Percentiles rank a stretch among this genome's conserved stretches.
Conservation (phyloP, 2,888 invertebrate genomes). For the Platynereis dumerilii region DNA sequence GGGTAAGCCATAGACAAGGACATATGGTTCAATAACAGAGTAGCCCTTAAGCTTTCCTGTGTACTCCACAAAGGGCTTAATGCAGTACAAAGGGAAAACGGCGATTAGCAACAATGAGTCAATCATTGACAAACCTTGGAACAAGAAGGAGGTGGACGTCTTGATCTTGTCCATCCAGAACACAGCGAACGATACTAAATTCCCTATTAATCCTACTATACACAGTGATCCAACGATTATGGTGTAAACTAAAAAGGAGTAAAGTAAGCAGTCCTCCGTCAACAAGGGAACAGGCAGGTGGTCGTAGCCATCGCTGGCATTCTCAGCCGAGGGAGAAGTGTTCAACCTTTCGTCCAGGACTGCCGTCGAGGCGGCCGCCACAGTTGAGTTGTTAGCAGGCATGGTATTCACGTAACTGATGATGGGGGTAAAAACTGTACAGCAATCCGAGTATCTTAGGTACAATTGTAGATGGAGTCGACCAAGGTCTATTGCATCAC, state of each 20-base stretch:
- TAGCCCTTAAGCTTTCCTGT: conserved; percentile 21
- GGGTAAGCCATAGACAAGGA: conserved; percentile 35
- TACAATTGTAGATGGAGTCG: too few species aligned
- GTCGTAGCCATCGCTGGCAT: too few species aligned
- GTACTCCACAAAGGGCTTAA: conserved; percentile 31
- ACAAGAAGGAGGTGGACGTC: conserved; percentile 39
- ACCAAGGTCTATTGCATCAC: too few species aligned
- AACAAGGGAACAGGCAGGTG: not conserved
- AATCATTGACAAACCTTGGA: conserved; percentile 37
- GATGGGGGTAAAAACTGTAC: too few species aligned
- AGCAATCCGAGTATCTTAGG: too few species aligned
- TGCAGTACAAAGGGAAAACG: conserved; percentile 35
- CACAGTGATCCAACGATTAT: conserved; percentile 33
- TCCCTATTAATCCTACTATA: conserved; percentile 36
- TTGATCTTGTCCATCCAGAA: conserved; percentile 38
- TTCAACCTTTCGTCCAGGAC: too few species aligned
- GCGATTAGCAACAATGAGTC: conserved; percentile 34
- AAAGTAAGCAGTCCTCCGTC: conserved; percentile 29
- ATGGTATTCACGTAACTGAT: too few species aligned
- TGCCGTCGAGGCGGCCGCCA: too few species aligned
- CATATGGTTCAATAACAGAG: conserved; percentile 13
- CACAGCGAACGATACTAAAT: conserved; percentile 36
- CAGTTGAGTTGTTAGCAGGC: too few species aligned
- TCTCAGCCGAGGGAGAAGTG: too few species aligned
- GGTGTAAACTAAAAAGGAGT: conserved; percentile 37